phyloP scores from a whole-genome alignment of 2,113 vertebrate genomes.

The Promerops cafer region DNA sequence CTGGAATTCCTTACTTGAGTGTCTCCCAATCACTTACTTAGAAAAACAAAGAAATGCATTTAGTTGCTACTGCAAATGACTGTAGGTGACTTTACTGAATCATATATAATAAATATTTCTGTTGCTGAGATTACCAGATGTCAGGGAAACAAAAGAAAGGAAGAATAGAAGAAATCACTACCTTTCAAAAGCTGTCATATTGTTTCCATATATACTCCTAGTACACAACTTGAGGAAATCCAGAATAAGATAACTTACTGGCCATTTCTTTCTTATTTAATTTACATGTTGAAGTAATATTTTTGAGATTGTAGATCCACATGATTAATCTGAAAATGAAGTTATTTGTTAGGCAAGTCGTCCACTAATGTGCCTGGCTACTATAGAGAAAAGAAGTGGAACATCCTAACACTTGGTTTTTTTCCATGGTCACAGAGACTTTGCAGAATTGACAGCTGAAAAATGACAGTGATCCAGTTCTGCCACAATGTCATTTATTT shows the following conservation, averaged over 20 bases:
- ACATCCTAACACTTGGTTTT: background rate
- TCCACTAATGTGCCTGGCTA: background rate
- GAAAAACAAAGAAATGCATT: background rate
- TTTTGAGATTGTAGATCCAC: background rate
- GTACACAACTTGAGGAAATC: background rate
- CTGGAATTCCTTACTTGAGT: background rate
- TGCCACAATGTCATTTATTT: constrained; percentile 33
- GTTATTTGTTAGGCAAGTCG: background rate
- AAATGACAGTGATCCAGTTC: background rate
- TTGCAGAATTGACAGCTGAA: constrained; percentile 7
- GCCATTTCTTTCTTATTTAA: background rate
- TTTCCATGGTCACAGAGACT: background rate
- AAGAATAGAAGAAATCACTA: background rate
- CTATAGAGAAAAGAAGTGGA: background rate
- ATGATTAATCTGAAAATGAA: background rate
- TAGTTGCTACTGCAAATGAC: background rate
- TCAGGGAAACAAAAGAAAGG: background rate
- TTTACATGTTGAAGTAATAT: background rate
- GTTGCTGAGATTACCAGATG: background rate
- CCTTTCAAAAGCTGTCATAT: background rate
- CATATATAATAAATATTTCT: background rate
- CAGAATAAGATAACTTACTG: background rate
- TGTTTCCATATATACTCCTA: background rate
- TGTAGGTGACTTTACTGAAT: background rate
- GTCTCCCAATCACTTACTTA: background rate